phyloP scores from a whole-genome alignment of 1,140 invertebrate species.

The Luehdorfia chinensis region DNA sequence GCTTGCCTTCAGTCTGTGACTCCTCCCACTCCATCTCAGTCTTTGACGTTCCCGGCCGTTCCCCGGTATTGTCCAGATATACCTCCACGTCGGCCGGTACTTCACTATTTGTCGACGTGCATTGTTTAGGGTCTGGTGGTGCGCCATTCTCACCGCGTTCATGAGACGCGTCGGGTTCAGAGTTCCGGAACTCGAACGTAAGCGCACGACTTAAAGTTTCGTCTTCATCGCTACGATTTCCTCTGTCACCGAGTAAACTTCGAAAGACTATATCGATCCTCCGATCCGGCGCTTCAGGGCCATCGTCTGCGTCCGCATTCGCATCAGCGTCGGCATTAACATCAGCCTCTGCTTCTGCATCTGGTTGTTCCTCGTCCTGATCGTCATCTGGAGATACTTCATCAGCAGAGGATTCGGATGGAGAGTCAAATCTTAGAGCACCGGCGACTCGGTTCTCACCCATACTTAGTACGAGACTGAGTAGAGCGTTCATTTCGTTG shows the following conservation, averaged over 20 bases:
- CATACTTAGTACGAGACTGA: constrained; percentile 70
- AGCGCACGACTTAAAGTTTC: constrained; percentile 17
- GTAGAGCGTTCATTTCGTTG: constrained; percentile 71
- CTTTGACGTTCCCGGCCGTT: constrained; percentile 19
- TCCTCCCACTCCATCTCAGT: constrained; percentile 33
- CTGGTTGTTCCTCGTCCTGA: not conserved
- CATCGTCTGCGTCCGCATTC: not conserved
- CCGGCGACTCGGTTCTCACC: constrained; percentile 60
- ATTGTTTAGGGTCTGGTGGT: not conserved
- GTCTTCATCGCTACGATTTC: not conserved
- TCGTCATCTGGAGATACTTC: constrained; percentile 14
- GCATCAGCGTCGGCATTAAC: not conserved
- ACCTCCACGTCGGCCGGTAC: constrained; percentile 34
- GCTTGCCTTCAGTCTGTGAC: not conserved
- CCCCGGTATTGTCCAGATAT: constrained; percentile 22
- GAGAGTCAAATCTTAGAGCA: constrained; percentile 47
- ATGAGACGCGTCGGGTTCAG: not conserved
- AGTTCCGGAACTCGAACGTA: constrained; percentile 35
- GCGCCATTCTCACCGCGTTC: not conserved
- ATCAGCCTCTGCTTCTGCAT: not conserved
- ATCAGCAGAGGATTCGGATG: constrained; percentile 9
- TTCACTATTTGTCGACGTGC: not conserved
- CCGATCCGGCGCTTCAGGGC: not conserved
- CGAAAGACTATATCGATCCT: not conserved
- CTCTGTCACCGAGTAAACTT: not conserved